These are phyloP conservation scores for Callorhinus ursinus DNA, from an alignment of 2,113 vertebrate genomes.

Conservation along the genomic window DNA sequence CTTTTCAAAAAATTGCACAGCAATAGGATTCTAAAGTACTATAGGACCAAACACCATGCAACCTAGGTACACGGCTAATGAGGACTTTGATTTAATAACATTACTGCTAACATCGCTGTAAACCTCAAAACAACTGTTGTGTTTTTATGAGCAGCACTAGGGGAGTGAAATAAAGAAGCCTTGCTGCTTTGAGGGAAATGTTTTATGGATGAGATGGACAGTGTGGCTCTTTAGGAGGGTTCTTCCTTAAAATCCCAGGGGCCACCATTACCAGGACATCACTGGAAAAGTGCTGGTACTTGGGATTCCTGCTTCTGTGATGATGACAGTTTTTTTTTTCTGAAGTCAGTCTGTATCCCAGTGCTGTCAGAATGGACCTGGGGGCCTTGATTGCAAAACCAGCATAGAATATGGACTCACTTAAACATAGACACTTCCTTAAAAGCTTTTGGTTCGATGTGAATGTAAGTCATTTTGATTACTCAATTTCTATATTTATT, in stretches of 20 bases:
- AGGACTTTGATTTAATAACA: neutral
- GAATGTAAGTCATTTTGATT: slow-evolving; percentile 74
- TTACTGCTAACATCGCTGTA: neutral
- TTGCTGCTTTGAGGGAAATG: neutral
- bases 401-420: slow-evolving; percentile 45
- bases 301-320: neutral
- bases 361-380: neutral
- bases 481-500: slow-evolving; percentile 80
- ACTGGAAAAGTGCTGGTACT: neutral
- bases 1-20: neutral
- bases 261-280: neutral
- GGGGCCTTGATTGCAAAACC: slow-evolving; percentile 47
- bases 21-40: neutral
- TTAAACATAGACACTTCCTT: slow-evolving; percentile 74
- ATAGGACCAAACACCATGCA: neutral
- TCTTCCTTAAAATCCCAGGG: neutral
- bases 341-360: neutral
- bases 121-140: neutral
- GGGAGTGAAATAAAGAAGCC: neutral
- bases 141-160: neutral
- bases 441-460: slow-evolving; percentile 75
- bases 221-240: neutral
- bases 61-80: neutral
- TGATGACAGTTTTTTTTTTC: neutral
- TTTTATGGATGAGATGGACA: neutral